Evolutionary conservation across 2,113 vertebrate genomes (phyloP).

Genomic region (Perccottus glenii): DNA sequence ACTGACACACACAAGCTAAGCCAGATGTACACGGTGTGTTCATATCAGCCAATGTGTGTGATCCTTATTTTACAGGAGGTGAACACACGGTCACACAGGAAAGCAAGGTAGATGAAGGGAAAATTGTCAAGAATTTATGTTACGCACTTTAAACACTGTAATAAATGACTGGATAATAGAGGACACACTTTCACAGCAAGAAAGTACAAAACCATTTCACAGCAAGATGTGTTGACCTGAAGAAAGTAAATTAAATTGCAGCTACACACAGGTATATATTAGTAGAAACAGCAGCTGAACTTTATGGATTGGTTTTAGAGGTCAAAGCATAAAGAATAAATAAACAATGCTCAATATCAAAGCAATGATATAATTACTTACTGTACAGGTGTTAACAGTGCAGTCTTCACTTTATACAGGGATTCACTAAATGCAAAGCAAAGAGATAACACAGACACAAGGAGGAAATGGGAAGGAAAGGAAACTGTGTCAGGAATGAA

Average conservation of each 20-base stretch:
- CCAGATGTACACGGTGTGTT: constrained; percentile 46
- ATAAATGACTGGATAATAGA: neutral
- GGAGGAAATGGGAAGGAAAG: constrained; percentile 21
- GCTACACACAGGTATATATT: too few relatives aligned
- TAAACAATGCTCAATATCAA: too few relatives aligned
- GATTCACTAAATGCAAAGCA: constrained; percentile 1
- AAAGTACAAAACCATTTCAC: neutral
- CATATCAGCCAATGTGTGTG: constrained; percentile 7
- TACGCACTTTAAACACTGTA: neutral
- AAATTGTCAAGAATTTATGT: neutral
- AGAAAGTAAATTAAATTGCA: neutral
- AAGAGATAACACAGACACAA: neutral
- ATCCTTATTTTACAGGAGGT: constrained; percentile 44
- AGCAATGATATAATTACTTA: too few relatives aligned
- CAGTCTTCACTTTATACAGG: too few relatives aligned
- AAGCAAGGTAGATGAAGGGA: constrained; percentile 22
- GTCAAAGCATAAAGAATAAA: too few relatives aligned
- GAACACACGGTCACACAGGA: constrained; percentile 47
- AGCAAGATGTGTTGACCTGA: neutral
- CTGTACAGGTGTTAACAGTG: too few relatives aligned
- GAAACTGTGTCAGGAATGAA: constrained; percentile 9
- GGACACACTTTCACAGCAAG: neutral
- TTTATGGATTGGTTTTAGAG: too few relatives aligned
- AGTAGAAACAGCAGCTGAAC: too few relatives aligned
- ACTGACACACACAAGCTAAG: constrained; percentile 35